These are phyloP conservation scores for Alaudala cheleensis DNA, from an alignment of 2,113 vertebrate genomes.

Conservation along the genomic window DNA sequence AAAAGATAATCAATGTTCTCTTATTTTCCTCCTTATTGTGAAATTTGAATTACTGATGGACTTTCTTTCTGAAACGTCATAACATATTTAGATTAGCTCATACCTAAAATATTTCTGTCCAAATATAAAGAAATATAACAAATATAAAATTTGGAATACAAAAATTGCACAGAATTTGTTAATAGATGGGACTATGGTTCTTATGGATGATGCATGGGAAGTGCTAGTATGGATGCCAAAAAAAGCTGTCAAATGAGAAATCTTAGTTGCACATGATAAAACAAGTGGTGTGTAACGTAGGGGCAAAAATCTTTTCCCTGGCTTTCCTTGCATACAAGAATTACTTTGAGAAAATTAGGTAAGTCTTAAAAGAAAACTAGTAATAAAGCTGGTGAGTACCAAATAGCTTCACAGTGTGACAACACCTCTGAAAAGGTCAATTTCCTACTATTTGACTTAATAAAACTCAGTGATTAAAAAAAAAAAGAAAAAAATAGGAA, in stretches of 20 bases:
- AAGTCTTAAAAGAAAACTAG: conserved; percentile 30
- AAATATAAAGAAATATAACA: not conserved
- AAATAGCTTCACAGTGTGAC: conserved; percentile 38
- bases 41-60: not conserved
- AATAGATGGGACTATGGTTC: not conserved
- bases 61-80: not conserved
- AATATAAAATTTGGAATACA: not conserved
- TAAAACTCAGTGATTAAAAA: conserved; percentile 27
- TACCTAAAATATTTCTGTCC: not conserved
- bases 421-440: conserved; percentile 60
- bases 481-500: not conserved
- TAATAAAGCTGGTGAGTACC: conserved; percentile 21
- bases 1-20: not conserved
- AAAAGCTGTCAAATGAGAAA: not conserved
- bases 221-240: not conserved
- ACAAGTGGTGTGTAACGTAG: not conserved
- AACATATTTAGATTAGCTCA: not conserved
- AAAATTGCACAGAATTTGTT: not conserved
- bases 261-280: not conserved
- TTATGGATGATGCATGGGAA: not conserved
- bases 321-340: not conserved
- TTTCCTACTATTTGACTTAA: conserved; percentile 42
- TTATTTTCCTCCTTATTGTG: not conserved
- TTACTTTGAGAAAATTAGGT: conserved; percentile 7
- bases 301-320: not conserved